Evolutionary conservation across 2,113 vertebrate genomes (phyloP), one percentile per base, ranked within the genome.

Genomic region (Aphyosemion australe): DNA sequence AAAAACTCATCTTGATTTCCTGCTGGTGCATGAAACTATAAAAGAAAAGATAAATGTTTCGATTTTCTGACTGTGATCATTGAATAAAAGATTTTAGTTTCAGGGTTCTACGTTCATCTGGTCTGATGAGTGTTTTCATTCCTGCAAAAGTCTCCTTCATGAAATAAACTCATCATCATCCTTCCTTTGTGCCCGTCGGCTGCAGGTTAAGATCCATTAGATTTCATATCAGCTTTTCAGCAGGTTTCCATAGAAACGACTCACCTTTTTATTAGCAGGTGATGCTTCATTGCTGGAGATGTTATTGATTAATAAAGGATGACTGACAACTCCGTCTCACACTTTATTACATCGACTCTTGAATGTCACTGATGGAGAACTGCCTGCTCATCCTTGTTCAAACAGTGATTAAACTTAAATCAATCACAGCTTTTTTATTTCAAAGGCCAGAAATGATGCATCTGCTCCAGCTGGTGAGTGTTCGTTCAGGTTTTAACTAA

Each of bases 321-420:
- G 51, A 61, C 5, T 49, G 61, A 68, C 69, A 34, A 32, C 12
- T 14, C 43, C 31, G 6, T 13, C 45, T 37, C 34, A 6, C 31
- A 32, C 54, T 54, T n/a, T 41, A 53, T 41, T 55, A n/a, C 12
- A 49, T 45, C 49, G 20, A 45, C 15, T 61, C 0, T 15, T 18
- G 65, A 76, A 73, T 72, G 55, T 65, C 65, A 69, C 32, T 9
- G 13, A 52, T 46, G 64, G 34, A n/a, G 9, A 11, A 26, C 19
- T 11, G 12, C 13, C 13, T 3, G 1, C 8, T 50, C 19, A 10
- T 56, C 32, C 32, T 41, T 39, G n/a, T 50, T 20, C 8, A 49
- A 61, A 47, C 31, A 50, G 12, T 13, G 1, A 39, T 37, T 61
- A 19, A 47, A 61, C 32, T 34, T 47, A 19, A 61, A 58, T 45